Evolutionary conservation across 2,888 invertebrate species (phyloP).

Genomic region (Teinopalpus imperialis): DNA sequence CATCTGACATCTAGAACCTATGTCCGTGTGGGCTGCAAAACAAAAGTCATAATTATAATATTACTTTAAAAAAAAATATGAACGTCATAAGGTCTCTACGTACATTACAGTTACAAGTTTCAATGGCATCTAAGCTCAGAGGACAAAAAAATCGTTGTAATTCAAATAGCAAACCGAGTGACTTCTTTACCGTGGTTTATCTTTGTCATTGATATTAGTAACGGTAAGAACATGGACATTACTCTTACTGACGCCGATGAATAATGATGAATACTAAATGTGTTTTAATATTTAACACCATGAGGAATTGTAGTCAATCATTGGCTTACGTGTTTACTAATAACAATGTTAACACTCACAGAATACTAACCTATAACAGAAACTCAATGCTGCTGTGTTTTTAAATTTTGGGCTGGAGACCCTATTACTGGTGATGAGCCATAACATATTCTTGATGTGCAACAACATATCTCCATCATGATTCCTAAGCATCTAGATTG

Average conservation of each 20-base stretch:
- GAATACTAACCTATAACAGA: too few relatives aligned
- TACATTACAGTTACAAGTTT: constrained; percentile 44
- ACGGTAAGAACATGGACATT: constrained; percentile 11
- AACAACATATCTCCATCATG: too few relatives aligned
- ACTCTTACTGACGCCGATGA: constrained; percentile 1
- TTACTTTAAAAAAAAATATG: constrained; percentile 51
- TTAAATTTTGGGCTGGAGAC: too few relatives aligned
- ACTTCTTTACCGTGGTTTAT: constrained; percentile 12
- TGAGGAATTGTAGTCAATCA: too few relatives aligned
- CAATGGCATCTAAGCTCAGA: not conserved
- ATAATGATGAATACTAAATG: too few relatives aligned
- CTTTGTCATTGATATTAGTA: constrained; percentile 12
- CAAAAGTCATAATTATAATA: constrained; percentile 52
- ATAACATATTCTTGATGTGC: too few relatives aligned
- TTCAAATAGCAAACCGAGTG: constrained; percentile 9
- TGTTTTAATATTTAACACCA: too few relatives aligned
- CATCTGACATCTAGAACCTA: constrained; percentile 50
- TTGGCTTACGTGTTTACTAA: too few relatives aligned
- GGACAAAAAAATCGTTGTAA: constrained; percentile 26
- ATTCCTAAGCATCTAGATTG: too few relatives aligned
- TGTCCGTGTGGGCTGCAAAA: constrained; percentile 55
- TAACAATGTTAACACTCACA: too few relatives aligned
- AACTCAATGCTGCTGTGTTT: too few relatives aligned
- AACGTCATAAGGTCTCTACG: constrained; percentile 41
- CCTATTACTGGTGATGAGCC: too few relatives aligned